Percentiles rank a stretch among this genome's conserved stretches.
These are phyloP conservation scores for Emydura subglobosa DNA, from an alignment of 2,113 vertebrate species.

Conservation along the genomic window DNA sequence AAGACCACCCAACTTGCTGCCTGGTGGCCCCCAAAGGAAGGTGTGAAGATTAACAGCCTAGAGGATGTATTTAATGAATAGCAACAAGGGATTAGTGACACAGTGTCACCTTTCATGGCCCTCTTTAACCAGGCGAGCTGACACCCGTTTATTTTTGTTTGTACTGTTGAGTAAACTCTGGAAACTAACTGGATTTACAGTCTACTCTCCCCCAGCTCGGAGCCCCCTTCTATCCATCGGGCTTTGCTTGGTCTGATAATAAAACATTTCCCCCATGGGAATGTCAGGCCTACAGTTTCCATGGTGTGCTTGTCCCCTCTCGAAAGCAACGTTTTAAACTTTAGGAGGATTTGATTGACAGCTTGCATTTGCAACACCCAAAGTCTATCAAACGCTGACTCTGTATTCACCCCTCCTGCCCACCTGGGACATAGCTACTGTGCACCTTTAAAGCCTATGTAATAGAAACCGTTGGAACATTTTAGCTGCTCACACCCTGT, in stretches of 20 bases:
- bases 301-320: fast-evolving
- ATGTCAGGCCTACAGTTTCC: background rate
- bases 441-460: background rate
- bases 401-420: background rate
- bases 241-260: background rate
- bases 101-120: conserved; percentile 75
- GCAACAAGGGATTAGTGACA: conserved; percentile 80
- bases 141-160: conserved; percentile 84
- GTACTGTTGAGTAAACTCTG: conserved; percentile 79
- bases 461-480: background rate
- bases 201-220: conserved; percentile 41
- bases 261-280: background rate
- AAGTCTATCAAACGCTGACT: background rate
- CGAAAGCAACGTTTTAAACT: background rate
- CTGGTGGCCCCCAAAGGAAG: conserved; percentile 75
- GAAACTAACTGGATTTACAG: conserved; percentile 73
- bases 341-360: background rate
- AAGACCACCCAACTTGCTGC: conserved; percentile 78
- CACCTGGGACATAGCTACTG: background rate
- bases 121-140: conserved; percentile 69
- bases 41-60: conserved; percentile 80
- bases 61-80: conserved; percentile 81
- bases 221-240: conserved; percentile 48
- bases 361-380: background rate
- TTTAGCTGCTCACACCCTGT: background rate